Evolutionary conservation across 2,888 invertebrate species (phyloP).

Genomic region (Mechanitis messenoides): DNA sequence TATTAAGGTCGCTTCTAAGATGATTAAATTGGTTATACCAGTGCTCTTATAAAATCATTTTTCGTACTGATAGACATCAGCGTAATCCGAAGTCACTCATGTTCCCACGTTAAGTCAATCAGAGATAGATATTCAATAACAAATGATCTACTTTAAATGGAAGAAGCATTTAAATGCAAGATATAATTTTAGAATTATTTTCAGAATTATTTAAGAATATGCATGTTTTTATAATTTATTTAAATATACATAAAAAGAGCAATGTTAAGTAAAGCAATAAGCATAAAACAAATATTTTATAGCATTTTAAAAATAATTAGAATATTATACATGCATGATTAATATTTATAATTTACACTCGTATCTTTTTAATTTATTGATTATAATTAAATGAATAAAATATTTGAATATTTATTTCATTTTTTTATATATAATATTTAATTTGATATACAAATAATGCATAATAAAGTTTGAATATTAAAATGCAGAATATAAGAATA

Average conservation of each 20-base stretch:
- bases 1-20: slow-evolving; percentile 1
- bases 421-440: not conserved
- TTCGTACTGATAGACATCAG: slow-evolving; percentile 60
- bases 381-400: not conserved
- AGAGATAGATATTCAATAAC: slow-evolving; percentile 65
- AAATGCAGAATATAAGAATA: too few relatives aligned
- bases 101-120: slow-evolving; percentile 64
- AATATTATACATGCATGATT: not conserved
- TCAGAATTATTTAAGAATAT: not conserved
- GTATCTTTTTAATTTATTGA: not conserved
- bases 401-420: not conserved
- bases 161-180: slow-evolving; percentile 12
- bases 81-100: slow-evolving; percentile 63
- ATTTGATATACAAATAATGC: too few relatives aligned
- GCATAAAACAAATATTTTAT: not conserved
- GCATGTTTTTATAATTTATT: not conserved
- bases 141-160: slow-evolving; percentile 55
- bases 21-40: slow-evolving; percentile 54
- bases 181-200: not conserved
- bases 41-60: slow-evolving; percentile 59
- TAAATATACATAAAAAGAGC: not conserved
- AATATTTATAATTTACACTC: not conserved
- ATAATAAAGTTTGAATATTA: not conserved
- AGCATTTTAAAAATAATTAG: not conserved
- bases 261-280: not conserved